Conservation (phyloP, 2,888 invertebrate species). For the Trissolcus japonicus region DNA sequence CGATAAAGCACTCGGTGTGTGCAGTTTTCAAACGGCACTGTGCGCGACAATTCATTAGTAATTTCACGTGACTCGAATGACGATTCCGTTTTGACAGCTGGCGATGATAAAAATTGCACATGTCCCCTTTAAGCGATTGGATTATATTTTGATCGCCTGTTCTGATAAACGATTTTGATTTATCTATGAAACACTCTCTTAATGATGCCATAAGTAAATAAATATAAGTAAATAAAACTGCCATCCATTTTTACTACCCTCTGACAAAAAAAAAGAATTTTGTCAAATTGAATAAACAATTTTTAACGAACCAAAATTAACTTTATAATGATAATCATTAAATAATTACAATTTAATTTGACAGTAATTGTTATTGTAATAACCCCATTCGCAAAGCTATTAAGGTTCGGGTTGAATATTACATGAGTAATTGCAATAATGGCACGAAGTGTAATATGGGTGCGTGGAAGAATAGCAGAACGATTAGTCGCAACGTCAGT, state of each 20-base stretch:
- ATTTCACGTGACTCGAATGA: conserved; percentile 18
- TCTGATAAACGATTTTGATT: no score
- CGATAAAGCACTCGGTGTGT: conserved; percentile 20
- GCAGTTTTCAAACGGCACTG: conserved; percentile 10
- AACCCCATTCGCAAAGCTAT: conserved; percentile 34
- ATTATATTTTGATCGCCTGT: background rate
- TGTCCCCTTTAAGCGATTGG: background rate
- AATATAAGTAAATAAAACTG: no score
- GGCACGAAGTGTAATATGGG: conserved; percentile 34
- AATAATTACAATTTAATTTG: conserved; percentile 31
- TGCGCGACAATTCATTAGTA: conserved; percentile 15
- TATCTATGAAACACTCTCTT: no score
- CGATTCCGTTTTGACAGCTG: conserved; percentile 20
- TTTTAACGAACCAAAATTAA: no score
- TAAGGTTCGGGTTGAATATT: conserved; percentile 31
- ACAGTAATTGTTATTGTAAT: conserved; percentile 32
- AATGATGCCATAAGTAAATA: no score
- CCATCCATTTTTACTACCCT: background rate
- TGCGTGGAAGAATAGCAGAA: conserved; percentile 37
- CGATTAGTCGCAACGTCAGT: conserved; percentile 18
- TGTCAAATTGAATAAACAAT: no score
- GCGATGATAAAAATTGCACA: background rate
- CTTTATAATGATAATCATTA: background rate
- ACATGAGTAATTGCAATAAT: conserved; percentile 40
- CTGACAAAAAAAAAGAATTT: background rate